Percentiles rank a stretch among this genome's conserved stretches.
Conservation (phyloP, 2,797 vertebrate genomes). For the Martes flavigula region DNA sequence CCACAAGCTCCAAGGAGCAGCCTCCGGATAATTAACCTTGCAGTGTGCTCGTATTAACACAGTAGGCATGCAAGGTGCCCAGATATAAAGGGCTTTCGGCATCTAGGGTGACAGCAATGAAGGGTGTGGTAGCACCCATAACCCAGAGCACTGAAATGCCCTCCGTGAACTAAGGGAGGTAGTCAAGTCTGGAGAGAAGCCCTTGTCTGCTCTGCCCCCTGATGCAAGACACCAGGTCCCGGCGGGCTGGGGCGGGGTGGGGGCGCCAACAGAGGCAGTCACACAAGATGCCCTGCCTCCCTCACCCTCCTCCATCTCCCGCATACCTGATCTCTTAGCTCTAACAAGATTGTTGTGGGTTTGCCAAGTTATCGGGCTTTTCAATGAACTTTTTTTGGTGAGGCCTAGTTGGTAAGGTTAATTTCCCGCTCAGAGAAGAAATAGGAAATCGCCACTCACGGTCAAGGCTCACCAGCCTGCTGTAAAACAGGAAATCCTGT, state of each 20-base stretch:
- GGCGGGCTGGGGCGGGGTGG: no score
- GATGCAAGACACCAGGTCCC: not conserved
- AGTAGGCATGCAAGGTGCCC: no score
- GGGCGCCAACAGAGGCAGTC: not conserved
- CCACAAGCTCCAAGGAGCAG: not conserved
- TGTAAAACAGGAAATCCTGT: not conserved
- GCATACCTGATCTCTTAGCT: not conserved
- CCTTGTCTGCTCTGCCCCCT: not conserved
- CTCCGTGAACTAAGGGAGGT: not conserved
- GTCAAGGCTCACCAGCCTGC: not conserved
- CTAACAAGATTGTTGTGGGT: not conserved
- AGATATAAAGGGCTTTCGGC: not conserved
- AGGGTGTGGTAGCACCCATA: not conserved
- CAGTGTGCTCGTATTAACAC: not conserved
- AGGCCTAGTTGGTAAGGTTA: not conserved
- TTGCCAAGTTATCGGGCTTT: not conserved
- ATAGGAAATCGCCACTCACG: not conserved
- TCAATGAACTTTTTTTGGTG: not conserved
- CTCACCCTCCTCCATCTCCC: not conserved
- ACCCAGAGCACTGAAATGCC: not conserved
- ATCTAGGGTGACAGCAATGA: not conserved
- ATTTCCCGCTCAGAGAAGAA: not conserved
- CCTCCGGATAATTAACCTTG: not conserved
- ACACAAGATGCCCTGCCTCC: not conserved
- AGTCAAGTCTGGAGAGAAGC: not conserved